Percentiles rank a stretch among this genome's conserved stretches.
Conservation (phyloP, 2,888 invertebrate genomes). For the Drosophila hamatofila region DNA sequence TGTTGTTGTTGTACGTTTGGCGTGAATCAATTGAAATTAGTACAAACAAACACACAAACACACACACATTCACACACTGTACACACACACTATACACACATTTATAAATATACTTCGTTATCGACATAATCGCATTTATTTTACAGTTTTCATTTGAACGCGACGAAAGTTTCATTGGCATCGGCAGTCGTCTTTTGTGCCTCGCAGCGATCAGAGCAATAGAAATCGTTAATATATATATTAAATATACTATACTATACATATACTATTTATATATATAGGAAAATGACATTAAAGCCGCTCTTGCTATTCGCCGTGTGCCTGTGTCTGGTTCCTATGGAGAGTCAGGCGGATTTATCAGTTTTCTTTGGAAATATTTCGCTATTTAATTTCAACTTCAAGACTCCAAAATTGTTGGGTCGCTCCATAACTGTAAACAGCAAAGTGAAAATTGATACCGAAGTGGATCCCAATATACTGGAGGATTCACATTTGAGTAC, state of each 20-base stretch:
- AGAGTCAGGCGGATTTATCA: conserved; percentile 51
- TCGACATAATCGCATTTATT: conserved; percentile 32
- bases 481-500: conserved; percentile 80
- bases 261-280: conserved; percentile 1
- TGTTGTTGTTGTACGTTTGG: conserved; percentile 19
- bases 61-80: neutral
- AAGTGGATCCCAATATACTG: conserved; percentile 77
- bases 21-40: conserved; percentile 69
- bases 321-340: conserved; percentile 31
- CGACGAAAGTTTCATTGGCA: conserved; percentile 66
- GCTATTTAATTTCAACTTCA: conserved; percentile 73
- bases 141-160: conserved; percentile 34
- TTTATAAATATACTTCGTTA: conserved; percentile 8
- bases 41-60: conserved; percentile 25
- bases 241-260: neutral
- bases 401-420: conserved; percentile 53
- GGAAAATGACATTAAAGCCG: conserved; percentile 37
- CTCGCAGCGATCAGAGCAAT: conserved; percentile 45
- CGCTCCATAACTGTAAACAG: conserved; percentile 33
- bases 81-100: neutral
- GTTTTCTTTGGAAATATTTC: conserved; percentile 69
- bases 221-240: conserved; percentile 7
- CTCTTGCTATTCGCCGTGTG: conserved; percentile 38
- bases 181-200: conserved; percentile 67
- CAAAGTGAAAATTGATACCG: conserved; percentile 41